phyloP scores from a whole-genome alignment of 2,888 invertebrate species.

The Sepiola atlantica region DNA sequence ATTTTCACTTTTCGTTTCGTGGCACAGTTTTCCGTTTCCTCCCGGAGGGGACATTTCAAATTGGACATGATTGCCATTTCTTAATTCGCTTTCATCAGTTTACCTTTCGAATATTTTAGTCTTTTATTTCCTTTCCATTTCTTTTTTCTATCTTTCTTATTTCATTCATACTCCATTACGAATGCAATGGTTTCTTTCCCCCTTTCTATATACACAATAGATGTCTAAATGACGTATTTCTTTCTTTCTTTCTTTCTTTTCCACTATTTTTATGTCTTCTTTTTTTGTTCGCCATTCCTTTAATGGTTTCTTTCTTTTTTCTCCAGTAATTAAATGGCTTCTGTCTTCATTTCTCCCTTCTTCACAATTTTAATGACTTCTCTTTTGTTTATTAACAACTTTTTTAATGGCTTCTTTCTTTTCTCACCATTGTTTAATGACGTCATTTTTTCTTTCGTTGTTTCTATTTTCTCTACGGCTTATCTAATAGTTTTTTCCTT shows the following conservation, averaged over 20 bases:
- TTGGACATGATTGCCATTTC: conserved; percentile 32
- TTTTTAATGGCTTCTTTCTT: too few species aligned
- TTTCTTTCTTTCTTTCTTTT: neutral
- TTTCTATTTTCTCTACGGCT: neutral
- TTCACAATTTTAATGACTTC: neutral
- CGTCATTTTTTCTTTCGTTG: neutral
- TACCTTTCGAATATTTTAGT: neutral
- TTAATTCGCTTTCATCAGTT: neutral
- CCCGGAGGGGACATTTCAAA: conserved; percentile 10
- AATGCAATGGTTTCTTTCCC: too few species aligned
- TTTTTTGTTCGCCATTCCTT: neutral
- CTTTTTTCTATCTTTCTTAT: neutral
- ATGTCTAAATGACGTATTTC: neutral
- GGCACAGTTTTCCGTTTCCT: conserved; percentile 32
- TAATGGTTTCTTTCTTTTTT: neutral
- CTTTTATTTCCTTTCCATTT: neutral
- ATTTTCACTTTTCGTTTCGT: neutral
- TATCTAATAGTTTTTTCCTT: neutral
- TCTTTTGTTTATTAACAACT: too few species aligned
- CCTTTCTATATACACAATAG: too few species aligned
- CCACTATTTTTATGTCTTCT: neutral
- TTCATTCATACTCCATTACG: neutral
- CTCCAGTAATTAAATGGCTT: neutral
- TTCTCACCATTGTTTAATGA: neutral
- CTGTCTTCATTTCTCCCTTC: neutral